These are phyloP conservation scores for Nixonia krombeini DNA, from an alignment of 1,140 invertebrate genomes.

Conservation along the genomic window DNA sequence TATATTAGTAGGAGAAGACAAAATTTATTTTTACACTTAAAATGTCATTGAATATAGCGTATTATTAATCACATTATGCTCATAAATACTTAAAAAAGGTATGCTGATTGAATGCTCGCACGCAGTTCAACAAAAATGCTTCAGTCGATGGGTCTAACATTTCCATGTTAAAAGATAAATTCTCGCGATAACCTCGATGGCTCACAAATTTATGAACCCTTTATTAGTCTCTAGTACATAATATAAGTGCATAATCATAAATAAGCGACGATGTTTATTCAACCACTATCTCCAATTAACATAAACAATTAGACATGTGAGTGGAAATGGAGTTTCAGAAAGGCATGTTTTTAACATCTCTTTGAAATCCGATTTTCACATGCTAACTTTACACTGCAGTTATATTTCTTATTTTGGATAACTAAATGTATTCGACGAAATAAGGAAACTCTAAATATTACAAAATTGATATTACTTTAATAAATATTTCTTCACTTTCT, in stretches of 20 bases:
- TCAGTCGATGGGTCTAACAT: constrained; percentile 40
- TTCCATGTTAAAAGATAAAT: constrained; percentile 48
- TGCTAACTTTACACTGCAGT: too few species aligned
- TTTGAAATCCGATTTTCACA: too few species aligned
- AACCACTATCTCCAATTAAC: background rate
- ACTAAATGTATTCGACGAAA: too few species aligned
- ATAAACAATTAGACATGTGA: constrained; percentile 20
- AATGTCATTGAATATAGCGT: background rate
- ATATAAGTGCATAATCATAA: constrained; percentile 46
- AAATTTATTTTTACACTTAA: constrained; percentile 17
- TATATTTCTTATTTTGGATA: too few species aligned
- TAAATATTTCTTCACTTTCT: too few species aligned
- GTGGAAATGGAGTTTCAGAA: constrained; percentile 24
- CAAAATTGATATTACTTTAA: too few species aligned
- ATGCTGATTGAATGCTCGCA: constrained; percentile 25
- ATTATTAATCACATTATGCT: constrained; percentile 38
- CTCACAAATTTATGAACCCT: constrained; percentile 49
- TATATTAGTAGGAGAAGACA: constrained; percentile 26
- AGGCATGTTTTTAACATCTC: too few species aligned
- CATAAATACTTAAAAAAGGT: constrained; percentile 41
- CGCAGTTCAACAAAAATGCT: constrained; percentile 31
- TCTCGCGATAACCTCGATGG: constrained; percentile 44
- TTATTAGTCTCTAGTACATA: constrained; percentile 47
- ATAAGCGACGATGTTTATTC: constrained; percentile 34
- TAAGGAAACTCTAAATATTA: too few species aligned